phyloP scores from a whole-genome alignment of 2,113 vertebrate genomes.

The Paralichthys olivaceus region DNA sequence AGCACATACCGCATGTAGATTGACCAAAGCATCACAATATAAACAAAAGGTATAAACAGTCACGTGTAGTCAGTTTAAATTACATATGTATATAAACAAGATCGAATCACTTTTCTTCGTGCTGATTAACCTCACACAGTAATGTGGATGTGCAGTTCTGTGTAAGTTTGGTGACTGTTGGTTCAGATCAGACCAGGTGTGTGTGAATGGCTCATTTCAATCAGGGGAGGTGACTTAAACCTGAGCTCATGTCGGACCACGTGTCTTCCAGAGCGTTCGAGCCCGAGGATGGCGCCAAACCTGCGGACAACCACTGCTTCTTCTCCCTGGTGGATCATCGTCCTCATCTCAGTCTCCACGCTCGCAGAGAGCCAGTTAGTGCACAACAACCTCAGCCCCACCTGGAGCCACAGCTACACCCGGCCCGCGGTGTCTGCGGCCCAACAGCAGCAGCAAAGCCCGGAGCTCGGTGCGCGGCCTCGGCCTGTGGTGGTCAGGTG shows the following conservation, averaged over 20 bases:
- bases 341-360: conserved; percentile 7
- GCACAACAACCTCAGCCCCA: neutral
- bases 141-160: neutral
- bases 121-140: neutral
- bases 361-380: conserved; percentile 11
- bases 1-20: neutral
- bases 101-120: neutral
- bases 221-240: conserved; percentile 20
- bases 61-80: too few relatives aligned
- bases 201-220: neutral
- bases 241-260: neutral
- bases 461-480: neutral
- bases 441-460: neutral
- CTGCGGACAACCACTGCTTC: neutral
- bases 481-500: conserved; percentile 65
- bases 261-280: neutral
- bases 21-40: neutral
- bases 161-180: neutral
- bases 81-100: neutral
- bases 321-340: conserved; percentile 12
- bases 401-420: neutral
- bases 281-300: conserved; percentile 51
- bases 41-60: too few relatives aligned
- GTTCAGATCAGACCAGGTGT: conserved; percentile 43
- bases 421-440: neutral